Conservation (phyloP, 2,888 invertebrate species). For the Acrocyrtus sp. region DNA sequence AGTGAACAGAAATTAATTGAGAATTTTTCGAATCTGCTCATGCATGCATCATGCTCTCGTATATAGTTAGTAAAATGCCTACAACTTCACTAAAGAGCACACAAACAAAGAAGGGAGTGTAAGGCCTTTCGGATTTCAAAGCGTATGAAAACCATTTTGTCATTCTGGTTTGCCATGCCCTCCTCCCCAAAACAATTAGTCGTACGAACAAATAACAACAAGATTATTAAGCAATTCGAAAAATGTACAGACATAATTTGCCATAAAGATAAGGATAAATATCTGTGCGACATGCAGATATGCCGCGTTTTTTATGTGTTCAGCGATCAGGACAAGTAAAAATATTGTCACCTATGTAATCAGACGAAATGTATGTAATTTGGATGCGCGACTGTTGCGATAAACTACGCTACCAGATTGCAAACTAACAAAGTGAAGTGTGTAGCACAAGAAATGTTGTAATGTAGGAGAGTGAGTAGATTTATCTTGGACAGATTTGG, state of each 20-base stretch:
- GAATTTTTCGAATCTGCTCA: conserved; percentile 48
- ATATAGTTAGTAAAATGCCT: background rate
- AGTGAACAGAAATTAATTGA: conserved; percentile 46
- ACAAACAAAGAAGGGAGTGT: conserved; percentile 40
- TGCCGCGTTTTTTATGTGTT: too few species aligned
- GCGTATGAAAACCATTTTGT: conserved; percentile 43
- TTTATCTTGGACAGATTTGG: too few species aligned
- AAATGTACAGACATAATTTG: conserved; percentile 23
- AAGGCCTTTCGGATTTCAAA: conserved; percentile 39
- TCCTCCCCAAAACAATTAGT: conserved; percentile 47
- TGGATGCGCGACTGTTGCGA: too few species aligned
- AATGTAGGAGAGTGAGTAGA: too few species aligned
- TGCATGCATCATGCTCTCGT: conserved; percentile 19
- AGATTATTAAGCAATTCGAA: conserved; percentile 42
- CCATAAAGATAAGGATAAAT: too few species aligned
- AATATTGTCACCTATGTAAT: too few species aligned
- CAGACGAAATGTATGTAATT: too few species aligned
- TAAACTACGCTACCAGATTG: too few species aligned
- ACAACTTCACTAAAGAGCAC: background rate
- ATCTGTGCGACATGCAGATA: too few species aligned
- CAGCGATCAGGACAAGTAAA: too few species aligned
- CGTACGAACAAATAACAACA: conserved; percentile 46
- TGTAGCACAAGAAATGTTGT: too few species aligned
- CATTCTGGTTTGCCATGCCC: conserved; percentile 53
- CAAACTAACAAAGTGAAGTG: too few species aligned